Conservation (phyloP, 2,113 vertebrate genomes). For the Otus sunia region DNA sequence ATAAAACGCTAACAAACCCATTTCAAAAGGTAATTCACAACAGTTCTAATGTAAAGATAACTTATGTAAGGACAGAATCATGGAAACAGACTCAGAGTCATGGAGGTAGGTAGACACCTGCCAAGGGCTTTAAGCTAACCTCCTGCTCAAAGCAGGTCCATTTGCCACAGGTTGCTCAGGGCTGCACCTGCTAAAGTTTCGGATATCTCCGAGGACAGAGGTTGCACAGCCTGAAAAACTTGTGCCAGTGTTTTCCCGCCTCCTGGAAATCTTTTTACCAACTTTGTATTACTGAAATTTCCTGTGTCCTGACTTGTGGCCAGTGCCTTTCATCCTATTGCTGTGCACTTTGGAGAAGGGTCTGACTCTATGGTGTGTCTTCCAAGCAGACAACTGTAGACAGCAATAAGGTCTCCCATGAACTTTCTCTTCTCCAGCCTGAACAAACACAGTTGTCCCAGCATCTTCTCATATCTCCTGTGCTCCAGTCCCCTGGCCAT, state of each 20-base stretch:
- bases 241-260: neutral
- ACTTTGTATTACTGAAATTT: neutral
- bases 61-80: neutral
- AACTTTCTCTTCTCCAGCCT: neutral
- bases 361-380: neutral
- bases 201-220: neutral
- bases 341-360: neutral
- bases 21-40: neutral
- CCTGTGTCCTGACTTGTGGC: neutral
- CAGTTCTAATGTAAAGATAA: neutral
- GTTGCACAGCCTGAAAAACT: neutral
- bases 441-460: neutral
- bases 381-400: neutral
- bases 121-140: neutral
- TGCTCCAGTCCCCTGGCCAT: neutral
- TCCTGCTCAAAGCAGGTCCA: neutral
- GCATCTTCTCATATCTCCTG: neutral
- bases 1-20: neutral
- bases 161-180: neutral
- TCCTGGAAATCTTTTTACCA: neutral
- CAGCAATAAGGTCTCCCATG: neutral
- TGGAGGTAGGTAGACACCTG: neutral
- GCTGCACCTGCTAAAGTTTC: neutral
- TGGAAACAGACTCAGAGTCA: neutral
- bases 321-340: neutral